phyloP scores from a whole-genome alignment of 2,797 vertebrate genomes.

The Alfaro cultratus region DNA sequence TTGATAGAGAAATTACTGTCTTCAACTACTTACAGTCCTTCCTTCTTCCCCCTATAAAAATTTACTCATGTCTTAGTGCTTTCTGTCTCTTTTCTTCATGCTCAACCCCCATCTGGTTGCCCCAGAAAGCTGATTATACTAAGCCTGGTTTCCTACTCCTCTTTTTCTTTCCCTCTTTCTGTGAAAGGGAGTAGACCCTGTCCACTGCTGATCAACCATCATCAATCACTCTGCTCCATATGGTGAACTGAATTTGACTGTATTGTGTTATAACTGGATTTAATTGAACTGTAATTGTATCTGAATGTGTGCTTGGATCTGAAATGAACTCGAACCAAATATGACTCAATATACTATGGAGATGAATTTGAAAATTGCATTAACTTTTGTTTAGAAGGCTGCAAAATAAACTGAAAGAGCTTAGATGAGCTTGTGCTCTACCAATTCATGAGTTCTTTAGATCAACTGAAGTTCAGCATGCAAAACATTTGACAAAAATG shows the following conservation, averaged over 20 bases:
- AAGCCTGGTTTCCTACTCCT: background rate
- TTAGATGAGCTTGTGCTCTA: background rate
- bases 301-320: background rate
- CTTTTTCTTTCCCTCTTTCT: background rate
- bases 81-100: background rate
- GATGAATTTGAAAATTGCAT: background rate
- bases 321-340: background rate
- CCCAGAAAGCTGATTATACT: background rate
- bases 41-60: background rate
- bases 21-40: background rate
- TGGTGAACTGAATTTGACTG: background rate
- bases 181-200: background rate
- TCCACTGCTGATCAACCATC: background rate
- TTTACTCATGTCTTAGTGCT: background rate
- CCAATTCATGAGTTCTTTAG: background rate
- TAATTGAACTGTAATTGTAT: background rate
- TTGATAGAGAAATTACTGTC: background rate
- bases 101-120: background rate
- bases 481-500: background rate
- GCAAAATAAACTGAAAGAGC: background rate
- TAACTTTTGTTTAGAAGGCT: background rate
- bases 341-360: background rate
- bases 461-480: background rate
- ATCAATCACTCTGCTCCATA: background rate
- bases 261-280: background rate